Base-by-base conservation (phyloP, 2,888 invertebrate genomes). In the Watsonalla binaria region DNA sequence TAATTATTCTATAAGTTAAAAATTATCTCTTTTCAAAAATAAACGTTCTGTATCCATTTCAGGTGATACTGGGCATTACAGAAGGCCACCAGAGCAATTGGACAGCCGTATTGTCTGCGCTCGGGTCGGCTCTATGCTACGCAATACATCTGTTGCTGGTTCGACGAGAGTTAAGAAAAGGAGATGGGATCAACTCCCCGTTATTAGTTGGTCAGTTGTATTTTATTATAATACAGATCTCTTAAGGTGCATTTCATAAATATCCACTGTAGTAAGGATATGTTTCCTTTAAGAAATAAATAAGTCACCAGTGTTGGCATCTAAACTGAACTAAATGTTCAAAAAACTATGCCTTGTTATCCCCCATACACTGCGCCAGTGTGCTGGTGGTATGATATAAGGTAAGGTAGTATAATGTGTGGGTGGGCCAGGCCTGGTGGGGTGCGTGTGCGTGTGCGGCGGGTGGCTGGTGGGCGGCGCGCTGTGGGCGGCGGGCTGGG, bases 111-210 rank as follows among this genome's bases (percentile, higher is more conserved):
- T 86, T 96, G 56, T 92, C 98, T 79, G 95, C 97, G 13, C 86
- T 98, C 58, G 93, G 96, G 65, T 96, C 98, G 69, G 96, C 98
- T 54, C 92, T 98, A 70, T 95, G 96, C 75, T 98, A 98, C 86
- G 96, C 99, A 5, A 89, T 95, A 51, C 99, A 98, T 86, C 92
- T 99, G 67, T 96, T 98, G 56, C 93, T 98, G 76, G 93, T 98
- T 53, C 93, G 96, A 67, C 92, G 95, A 70, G 96, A 96, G 86
- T 95, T 97, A 59, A 96, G 97, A 77, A 95, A 96, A 74, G 98
- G 98, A 78, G 98, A 98, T 72, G 96, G 96, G 80, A 94, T 99
- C 82, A 98, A 98, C 86, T 96, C 98, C 71, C 96, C 98, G 53
- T 93, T 99, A 90, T 97, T 99, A 86, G 98, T 99, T 84, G 99